Evolutionary conservation across 2,888 invertebrate species (phyloP).

Genomic region (Lycocerus yunnanus): DNA sequence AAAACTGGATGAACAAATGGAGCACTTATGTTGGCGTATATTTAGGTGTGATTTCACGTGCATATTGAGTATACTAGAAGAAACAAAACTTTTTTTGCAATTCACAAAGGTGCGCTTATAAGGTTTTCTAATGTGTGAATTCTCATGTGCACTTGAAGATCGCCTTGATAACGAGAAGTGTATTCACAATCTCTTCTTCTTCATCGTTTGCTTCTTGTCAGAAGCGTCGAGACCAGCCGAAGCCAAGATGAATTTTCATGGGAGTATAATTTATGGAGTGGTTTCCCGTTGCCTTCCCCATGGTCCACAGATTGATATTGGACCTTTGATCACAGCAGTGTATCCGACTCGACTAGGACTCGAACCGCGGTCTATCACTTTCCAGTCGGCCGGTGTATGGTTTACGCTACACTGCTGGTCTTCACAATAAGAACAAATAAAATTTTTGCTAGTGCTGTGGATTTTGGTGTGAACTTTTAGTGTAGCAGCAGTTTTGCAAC

Average conservation of each 20-base stretch:
- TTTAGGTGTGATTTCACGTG: not conserved
- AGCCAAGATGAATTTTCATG: too few species aligned
- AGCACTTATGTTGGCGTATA: not conserved
- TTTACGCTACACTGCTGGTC: too few species aligned
- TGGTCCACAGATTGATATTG: too few species aligned
- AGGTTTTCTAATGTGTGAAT: not conserved
- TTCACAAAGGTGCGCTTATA: not conserved
- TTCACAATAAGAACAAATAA: not conserved
- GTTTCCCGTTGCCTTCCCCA: too few species aligned
- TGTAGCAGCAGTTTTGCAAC: not conserved
- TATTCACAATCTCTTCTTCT: too few species aligned
- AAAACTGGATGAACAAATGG: not conserved
- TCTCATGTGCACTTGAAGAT: not conserved
- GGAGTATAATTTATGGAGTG: too few species aligned
- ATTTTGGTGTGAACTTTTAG: not conserved
- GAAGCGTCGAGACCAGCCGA: too few species aligned
- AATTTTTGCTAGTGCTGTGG: not conserved
- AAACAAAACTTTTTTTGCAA: not conserved
- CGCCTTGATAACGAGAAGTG: not conserved
- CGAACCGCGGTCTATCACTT: too few species aligned
- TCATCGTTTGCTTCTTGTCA: too few species aligned
- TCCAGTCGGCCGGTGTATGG: too few species aligned
- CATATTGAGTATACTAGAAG: not conserved
- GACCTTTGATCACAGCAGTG: too few species aligned
- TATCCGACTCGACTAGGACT: too few species aligned